Conservation (phyloP, 1,140 invertebrate species). For the Littorina saxatilis region DNA sequence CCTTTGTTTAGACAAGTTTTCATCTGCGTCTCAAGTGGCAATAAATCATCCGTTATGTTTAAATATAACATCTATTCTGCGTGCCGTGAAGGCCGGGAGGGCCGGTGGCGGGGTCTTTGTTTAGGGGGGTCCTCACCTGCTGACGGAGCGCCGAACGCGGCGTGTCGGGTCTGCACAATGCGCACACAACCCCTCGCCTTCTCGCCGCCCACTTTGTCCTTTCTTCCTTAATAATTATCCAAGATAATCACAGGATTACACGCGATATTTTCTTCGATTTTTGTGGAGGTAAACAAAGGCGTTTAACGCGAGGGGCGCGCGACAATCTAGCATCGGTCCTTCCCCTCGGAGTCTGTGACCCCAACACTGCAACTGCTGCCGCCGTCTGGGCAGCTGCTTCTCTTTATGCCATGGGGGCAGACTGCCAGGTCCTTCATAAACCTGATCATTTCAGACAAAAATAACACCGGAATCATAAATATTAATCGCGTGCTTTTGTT, state of each 20-base stretch:
- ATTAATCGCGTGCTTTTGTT: slow-evolving; percentile 54
- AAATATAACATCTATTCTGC: slow-evolving; percentile 60
- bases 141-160: slow-evolving; percentile 37
- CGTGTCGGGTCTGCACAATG: slow-evolving; percentile 53
- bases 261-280: slow-evolving; percentile 54
- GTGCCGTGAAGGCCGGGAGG: slow-evolving; percentile 47
- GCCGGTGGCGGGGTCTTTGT: slow-evolving; percentile 47
- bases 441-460: slow-evolving; percentile 45
- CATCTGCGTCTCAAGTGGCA: slow-evolving; percentile 59
- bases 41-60: slow-evolving; percentile 62
- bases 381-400: slow-evolving; percentile 46
- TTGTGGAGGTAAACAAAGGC: slow-evolving; percentile 50
- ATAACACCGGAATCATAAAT: slow-evolving; percentile 57
- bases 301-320: slow-evolving; percentile 32
- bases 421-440: slow-evolving; percentile 46
- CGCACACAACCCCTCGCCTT: slow-evolving; percentile 47
- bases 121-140: slow-evolving; percentile 53
- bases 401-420: slow-evolving; percentile 51
- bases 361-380: slow-evolving; percentile 42
- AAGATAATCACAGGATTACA: slow-evolving; percentile 62
- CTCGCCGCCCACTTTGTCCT: slow-evolving; percentile 54
- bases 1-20: slow-evolving; percentile 55
- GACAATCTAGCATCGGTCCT: not conserved
- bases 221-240: slow-evolving; percentile 61
- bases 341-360: not conserved